A percentile compares a stretch with the other conserved stretches of the same genome.
Evolutionary conservation across 2,113 vertebrate species (phyloP).

Genomic region (Columbina picui): DNA sequence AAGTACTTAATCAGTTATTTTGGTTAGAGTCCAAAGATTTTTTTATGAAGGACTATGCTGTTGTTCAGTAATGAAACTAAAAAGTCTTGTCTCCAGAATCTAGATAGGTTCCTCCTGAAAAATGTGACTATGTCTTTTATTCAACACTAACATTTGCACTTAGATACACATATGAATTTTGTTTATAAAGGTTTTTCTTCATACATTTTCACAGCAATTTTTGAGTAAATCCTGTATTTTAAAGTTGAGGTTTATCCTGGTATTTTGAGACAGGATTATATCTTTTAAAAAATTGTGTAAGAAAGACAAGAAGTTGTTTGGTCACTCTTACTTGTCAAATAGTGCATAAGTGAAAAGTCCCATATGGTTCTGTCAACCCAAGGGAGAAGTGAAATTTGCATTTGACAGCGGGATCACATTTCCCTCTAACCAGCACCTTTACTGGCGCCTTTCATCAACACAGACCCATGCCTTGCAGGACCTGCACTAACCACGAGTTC

Average conservation of each 20-base stretch:
- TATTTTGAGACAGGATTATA: background rate
- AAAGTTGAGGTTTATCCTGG: background rate
- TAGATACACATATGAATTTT: background rate
- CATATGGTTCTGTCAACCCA: background rate
- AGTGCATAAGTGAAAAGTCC: background rate
- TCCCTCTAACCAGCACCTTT: background rate
- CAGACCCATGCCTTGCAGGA: background rate
- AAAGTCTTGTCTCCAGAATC: background rate
- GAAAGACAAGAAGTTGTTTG: background rate
- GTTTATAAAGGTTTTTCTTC: background rate
- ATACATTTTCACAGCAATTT: background rate
- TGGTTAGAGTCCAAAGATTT: background rate
- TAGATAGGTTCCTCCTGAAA: background rate
- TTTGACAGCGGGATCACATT: fast-evolving
- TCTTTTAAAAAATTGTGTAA: background rate
- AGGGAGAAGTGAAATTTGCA: background rate
- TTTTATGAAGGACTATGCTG: background rate
- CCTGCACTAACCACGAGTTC: background rate
- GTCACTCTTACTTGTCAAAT: background rate
- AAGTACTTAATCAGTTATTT: background rate
- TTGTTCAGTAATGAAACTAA: background rate
- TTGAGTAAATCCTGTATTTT: background rate
- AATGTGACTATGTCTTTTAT: background rate
- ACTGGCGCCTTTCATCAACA: background rate
- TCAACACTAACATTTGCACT: background rate